These are phyloP conservation scores for Heterotilapia buettikoferi DNA, from an alignment of 2,113 vertebrate genomes.

Conservation along the genomic window DNA sequence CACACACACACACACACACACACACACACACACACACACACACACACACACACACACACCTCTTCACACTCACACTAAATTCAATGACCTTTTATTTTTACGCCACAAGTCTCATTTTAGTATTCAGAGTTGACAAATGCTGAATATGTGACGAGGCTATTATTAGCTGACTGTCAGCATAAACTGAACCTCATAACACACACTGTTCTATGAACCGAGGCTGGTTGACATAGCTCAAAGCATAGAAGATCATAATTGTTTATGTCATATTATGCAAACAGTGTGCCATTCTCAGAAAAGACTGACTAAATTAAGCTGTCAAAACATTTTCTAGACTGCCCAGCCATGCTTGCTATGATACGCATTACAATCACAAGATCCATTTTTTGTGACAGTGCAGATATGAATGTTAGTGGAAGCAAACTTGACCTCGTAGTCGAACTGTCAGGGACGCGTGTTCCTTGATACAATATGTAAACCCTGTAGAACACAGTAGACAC, in stretches of 20 bases:
- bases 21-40: neutral
- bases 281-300: neutral
- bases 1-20: neutral
- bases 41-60: neutral
- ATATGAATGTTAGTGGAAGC: neutral
- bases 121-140: neutral
- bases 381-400: neutral
- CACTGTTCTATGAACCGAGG: neutral
- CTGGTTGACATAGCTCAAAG: neutral
- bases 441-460: neutral
- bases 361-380: neutral
- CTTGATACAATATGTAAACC: neutral
- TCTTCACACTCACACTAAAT: neutral
- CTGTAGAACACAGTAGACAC: neutral
- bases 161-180: neutral
- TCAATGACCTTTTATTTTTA: neutral
- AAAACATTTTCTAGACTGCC: conserved; percentile 17
- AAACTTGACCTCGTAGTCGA: neutral
- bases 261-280: conserved; percentile 30
- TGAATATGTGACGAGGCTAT: neutral
- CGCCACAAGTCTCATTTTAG: neutral
- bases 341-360: neutral
- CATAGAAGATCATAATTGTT: conserved; percentile 20
- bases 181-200: neutral
- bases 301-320: conserved; percentile 37